phyloP scores from a whole-genome alignment of 2,888 invertebrate species.

The Sphinx pinastri region DNA sequence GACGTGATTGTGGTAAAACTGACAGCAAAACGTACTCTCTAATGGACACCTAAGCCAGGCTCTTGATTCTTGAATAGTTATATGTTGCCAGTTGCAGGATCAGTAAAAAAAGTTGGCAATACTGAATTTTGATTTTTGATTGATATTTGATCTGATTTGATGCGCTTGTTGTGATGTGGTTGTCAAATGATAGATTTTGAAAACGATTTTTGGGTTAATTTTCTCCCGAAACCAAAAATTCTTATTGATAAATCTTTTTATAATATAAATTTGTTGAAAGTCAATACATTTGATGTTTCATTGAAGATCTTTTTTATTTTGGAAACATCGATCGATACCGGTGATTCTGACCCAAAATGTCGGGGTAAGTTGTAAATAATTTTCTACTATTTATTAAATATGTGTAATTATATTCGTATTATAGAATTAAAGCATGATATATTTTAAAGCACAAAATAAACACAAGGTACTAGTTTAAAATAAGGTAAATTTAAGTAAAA shows the following conservation, averaged over 20 bases:
- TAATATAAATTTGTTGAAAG: too few species aligned
- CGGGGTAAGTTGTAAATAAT: conserved; percentile 57
- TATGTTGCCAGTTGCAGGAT: too few species aligned
- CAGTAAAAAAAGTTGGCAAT: too few species aligned
- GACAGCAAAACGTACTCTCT: too few species aligned
- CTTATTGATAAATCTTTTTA: too few species aligned
- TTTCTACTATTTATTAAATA: conserved; percentile 28
- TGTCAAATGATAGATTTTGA: neutral
- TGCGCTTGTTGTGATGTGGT: neutral
- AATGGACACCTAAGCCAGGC: too few species aligned
- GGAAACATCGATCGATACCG: neutral
- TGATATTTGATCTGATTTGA: too few species aligned
- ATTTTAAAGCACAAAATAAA: neutral
- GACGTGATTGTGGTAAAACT: too few species aligned
- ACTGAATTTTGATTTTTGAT: too few species aligned
- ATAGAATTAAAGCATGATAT: neutral
- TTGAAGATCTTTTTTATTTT: too few species aligned
- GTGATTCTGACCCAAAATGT: conserved; percentile 53
- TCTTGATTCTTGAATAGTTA: too few species aligned
- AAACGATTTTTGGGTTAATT: neutral
- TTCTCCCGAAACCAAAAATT: neutral
- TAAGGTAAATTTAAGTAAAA: neutral
- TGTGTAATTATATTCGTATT: neutral
- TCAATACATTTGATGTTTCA: neutral
- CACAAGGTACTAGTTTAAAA: neutral